Base-by-base conservation (phyloP, 2,113 vertebrate genomes). In the Myrmecophaga tridactyla region DNA sequence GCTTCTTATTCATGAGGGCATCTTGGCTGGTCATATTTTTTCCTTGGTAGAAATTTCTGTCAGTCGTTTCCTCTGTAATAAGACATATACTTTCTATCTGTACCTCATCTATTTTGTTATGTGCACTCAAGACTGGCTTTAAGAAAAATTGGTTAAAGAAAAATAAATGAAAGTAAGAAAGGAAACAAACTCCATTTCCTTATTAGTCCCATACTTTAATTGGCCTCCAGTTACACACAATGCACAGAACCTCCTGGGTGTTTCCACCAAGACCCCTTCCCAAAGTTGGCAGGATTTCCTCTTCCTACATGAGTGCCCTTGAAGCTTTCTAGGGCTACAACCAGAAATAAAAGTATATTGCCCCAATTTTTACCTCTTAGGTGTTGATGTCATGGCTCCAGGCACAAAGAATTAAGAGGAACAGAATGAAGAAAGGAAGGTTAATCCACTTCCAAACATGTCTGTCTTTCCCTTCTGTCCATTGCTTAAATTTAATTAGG, bases 221-320 rank as follows among this genome's bases (percentile, higher is more conserved):
- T 10, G 36, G n/a, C 39, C 5, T 53, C 43, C 15, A 70, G 62
- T 1, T 14, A 1, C 36, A 65, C 0, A 13, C 20, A 6, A 56
- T 56, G 20, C 53, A 56, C 53, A 56, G 53, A 12, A 1, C 46
- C 7, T 15, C 29, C 15, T 10, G 29, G 18, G 4, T 51, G 15
- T 39, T 43, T 15, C 12, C 12, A 18, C 2, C 4, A 34, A 1
- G 18, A 11, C 1, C 31, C 17, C 63, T 25, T 58, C 23, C 11
- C 39, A 39, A 23, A 67, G 11, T 2, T 13, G 20, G 41, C 4
- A 0, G 18, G 15, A 4, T 93, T 34, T 48, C 36, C 39, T 67
- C 23, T 27, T 83, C 39, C 29, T 60, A n/a, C 0, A 0, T 5
- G 1, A 72, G 46, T 15, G 7, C 4, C 11, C 31, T 5, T 10